These are phyloP conservation scores for Petrophora chlorosata DNA, from an alignment of 2,888 invertebrate genomes.

Conservation along the genomic window DNA sequence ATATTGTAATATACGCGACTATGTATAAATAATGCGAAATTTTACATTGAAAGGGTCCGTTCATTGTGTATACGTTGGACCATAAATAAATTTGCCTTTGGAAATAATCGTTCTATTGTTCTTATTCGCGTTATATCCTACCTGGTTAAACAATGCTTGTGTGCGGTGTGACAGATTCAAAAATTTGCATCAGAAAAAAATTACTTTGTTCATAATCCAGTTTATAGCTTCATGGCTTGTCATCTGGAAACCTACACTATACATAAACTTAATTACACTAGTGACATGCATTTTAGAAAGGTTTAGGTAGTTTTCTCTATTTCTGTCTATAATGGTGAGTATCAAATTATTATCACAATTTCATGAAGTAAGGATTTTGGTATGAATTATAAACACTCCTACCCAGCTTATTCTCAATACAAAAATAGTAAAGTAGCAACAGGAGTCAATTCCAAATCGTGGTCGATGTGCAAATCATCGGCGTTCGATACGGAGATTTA, in stretches of 20 bases:
- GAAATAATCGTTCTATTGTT: conserved; percentile 52
- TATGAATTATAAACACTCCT: too few species aligned
- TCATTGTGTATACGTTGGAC: conserved; percentile 82
- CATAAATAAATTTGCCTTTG: conserved; percentile 82
- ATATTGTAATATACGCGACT: conserved; percentile 78
- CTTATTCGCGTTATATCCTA: conserved; percentile 30
- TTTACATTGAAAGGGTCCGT: conserved; percentile 82
- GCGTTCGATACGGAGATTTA: conserved; percentile 56
- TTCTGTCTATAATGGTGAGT: too few species aligned
- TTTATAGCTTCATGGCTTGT: too few species aligned
- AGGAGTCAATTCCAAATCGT: conserved; percentile 9
- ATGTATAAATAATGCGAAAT: conserved; percentile 71
- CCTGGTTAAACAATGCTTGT: conserved; percentile 18
- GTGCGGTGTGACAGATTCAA: conserved; percentile 21
- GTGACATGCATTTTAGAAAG: too few species aligned
- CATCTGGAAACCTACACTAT: too few species aligned
- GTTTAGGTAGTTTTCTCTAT: too few species aligned
- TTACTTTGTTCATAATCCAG: too few species aligned
- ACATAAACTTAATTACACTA: background rate
- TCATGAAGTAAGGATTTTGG: too few species aligned
- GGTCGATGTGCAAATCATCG: conserved; percentile 19
- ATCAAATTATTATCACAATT: too few species aligned
- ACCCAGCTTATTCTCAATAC: too few species aligned
- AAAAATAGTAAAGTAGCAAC: too few species aligned
- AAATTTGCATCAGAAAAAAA: conserved; percentile 36